Conservation (phyloP, 2,113 vertebrate genomes). For the Taxidea taxus region DNA sequence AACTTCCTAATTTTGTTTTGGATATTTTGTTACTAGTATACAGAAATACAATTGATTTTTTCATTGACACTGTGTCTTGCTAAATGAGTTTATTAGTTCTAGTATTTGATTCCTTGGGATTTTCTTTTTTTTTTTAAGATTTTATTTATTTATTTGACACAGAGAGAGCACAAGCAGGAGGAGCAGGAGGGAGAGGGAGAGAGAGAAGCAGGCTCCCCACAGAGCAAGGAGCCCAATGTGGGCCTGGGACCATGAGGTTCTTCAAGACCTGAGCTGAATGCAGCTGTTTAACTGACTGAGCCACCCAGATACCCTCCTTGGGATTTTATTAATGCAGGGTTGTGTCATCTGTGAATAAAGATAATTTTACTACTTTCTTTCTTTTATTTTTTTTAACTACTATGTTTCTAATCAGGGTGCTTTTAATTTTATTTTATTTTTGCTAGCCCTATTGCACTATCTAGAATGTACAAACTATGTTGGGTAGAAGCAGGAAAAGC, state of each 20-base stretch:
- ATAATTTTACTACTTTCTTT: neutral
- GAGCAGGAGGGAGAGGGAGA: too few relatives aligned
- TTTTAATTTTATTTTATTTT: neutral
- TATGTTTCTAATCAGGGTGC: neutral
- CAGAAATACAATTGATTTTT: neutral
- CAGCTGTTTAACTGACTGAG: too few relatives aligned
- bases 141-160: too few relatives aligned
- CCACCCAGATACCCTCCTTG: neutral
- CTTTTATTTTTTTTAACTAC: neutral
- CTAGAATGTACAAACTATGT: neutral
- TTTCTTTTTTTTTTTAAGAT: neutral
- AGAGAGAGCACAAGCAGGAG: too few relatives aligned
- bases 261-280: too few relatives aligned
- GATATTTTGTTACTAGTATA: neutral
- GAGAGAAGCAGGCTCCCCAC: too few relatives aligned
- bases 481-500: neutral
- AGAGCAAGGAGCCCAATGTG: too few relatives aligned
- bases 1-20: neutral
- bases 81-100: neutral
- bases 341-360: neutral
- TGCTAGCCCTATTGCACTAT: neutral
- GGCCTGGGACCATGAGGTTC: too few relatives aligned
- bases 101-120: neutral
- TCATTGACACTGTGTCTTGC: neutral
- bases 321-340: neutral